Evolutionary conservation across 2,888 invertebrate species (phyloP), one percentile per base, ranked within the genome.

Genomic region (Ashinkailepas kermadecensis): DNA sequence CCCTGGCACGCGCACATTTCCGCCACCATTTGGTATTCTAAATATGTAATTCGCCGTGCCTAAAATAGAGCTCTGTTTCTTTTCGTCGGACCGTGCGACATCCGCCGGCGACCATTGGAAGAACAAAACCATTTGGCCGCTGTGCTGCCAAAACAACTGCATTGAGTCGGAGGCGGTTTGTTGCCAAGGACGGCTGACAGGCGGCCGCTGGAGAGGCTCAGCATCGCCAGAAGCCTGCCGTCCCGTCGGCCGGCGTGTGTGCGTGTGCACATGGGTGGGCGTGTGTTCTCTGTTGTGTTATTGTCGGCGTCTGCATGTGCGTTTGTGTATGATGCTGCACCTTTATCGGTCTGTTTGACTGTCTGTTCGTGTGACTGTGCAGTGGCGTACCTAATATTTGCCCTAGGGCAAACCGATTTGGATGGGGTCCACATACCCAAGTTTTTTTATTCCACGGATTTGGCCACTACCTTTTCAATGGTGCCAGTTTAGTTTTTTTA

Each of bases 111-210:
- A 13, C 54, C 39, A 18, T 54, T 54, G 39, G 15, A 74, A 54
- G 54, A 54, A 74, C 9, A 9, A 18, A 23, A 54, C 74, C 74
- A 21, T 7, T 74, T 25, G 18, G 74, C 65, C 23, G 54, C 54
- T 54, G 13, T 4, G n/a, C 74, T 74, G 74, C 74, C 74, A 74
- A 74, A 74, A 74, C 54, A 74, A 21, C 54, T 54, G 74, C 74
- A 74, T 74, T 74, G 54, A 54, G 54, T 18, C 13, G 74, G 54
- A 0, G 15, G 54, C 8, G 23, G 74, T 2, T 3, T 25, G 67
- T 25, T 67, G 67, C 67, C 67, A 67, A 67, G 67, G n/a, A 3
- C 67, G 67, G 25, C 11, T 67, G 67, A n/a, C 11, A 12, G 25
- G n/a, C n/a, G 9, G 9, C 2, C n/a, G 11, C 23, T n/a, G n/a